Conservation (phyloP, 2,113 vertebrate species). For the Lampris megalopsis region DNA sequence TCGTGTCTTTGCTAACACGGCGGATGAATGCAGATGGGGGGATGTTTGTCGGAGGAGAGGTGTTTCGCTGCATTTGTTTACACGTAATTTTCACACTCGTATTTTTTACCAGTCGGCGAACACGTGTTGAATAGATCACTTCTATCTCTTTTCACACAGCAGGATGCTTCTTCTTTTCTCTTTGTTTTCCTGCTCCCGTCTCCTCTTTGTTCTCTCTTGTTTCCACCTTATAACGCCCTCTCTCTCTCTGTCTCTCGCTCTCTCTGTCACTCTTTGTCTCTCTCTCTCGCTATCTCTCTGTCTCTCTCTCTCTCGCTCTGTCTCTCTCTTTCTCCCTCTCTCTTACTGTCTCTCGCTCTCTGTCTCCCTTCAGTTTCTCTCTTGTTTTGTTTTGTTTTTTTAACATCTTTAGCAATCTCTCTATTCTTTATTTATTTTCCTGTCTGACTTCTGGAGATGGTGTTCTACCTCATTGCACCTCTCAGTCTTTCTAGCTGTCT, state of each 20-base stretch:
- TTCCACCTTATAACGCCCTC: constrained; percentile 8
- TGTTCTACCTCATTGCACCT: constrained; percentile 35
- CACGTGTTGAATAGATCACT: constrained; percentile 48
- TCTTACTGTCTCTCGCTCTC: no score
- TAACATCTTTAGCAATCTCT: not conserved
- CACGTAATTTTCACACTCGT: constrained; percentile 43
- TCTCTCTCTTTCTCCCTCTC: no score
- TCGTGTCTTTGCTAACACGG: constrained; percentile 11
- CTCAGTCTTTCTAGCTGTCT: constrained; percentile 23
- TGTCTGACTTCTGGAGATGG: constrained; percentile 19
- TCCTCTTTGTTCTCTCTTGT: constrained; percentile 10
- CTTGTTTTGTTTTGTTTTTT: not conserved
- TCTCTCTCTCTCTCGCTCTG: no score
- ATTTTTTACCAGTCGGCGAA: constrained; percentile 1
- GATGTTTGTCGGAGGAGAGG: constrained; percentile 27
- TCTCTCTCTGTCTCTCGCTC: not conserved
- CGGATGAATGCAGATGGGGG: constrained; percentile 29
- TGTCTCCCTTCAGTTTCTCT: not conserved
- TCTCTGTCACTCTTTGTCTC: not conserved
- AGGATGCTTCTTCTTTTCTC: not conserved
- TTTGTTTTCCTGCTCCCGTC: not conserved
- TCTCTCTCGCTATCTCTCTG: no score
- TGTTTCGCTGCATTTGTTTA: constrained; percentile 60
- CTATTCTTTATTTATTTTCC: constrained; percentile 3
- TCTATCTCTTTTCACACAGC: constrained; percentile 28